Percentiles rank a stretch among this genome's conserved stretches.
Conservation (phyloP, 1,140 invertebrate species). For the Atta texana region DNA sequence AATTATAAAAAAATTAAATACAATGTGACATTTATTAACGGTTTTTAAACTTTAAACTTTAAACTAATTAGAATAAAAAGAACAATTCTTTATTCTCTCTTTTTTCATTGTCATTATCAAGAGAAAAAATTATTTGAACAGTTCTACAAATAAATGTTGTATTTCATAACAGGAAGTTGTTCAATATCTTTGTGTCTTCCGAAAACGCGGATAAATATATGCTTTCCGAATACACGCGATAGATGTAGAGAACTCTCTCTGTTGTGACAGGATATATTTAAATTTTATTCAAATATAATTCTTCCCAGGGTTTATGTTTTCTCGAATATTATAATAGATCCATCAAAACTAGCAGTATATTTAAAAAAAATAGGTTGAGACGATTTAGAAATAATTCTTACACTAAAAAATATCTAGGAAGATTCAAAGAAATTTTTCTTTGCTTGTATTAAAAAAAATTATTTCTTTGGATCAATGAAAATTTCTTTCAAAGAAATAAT, state of each 20-base stretch:
- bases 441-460: too few species aligned
- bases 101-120: not conserved
- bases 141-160: not conserved
- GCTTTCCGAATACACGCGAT: not conserved
- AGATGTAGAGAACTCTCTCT: not conserved
- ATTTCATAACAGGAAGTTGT: slow-evolving; percentile 27
- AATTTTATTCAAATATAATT: slow-evolving; percentile 5
- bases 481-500: too few species aligned
- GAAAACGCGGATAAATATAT: slow-evolving; percentile 16
- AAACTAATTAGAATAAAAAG: not conserved
- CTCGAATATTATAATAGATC: not conserved
- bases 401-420: too few species aligned
- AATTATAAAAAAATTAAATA: too few species aligned
- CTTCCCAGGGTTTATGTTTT: not conserved
- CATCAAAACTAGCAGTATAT: not conserved
- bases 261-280: not conserved
- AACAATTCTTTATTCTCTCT: not conserved
- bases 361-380: not conserved
- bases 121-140: not conserved
- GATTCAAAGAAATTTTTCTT: too few species aligned
- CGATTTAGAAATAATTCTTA: not conserved
- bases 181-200: slow-evolving; percentile 8
- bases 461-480: too few species aligned
- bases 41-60: too few species aligned
- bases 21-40: not conserved